Conservation (phyloP, 2,113 vertebrate genomes). For the Malurus elegans region DNA sequence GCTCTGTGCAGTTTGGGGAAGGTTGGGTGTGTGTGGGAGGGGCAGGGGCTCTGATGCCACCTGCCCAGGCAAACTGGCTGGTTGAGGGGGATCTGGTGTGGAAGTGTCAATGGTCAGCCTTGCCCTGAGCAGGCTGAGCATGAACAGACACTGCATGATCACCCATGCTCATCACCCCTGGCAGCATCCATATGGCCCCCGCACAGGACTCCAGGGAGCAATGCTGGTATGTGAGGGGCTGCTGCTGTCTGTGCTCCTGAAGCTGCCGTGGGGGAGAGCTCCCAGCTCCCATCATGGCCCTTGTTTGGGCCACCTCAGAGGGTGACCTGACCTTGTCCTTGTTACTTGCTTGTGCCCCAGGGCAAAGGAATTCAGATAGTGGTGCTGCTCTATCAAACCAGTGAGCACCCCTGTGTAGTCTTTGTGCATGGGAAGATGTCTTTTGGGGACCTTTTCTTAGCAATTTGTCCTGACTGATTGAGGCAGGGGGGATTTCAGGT, state of each 20-base stretch:
- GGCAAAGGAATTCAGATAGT: not conserved
- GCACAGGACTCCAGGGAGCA: accelerated
- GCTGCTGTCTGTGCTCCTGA: accelerated
- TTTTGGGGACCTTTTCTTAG: not conserved
- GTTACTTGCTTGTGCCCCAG: not conserved
- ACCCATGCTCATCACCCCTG: accelerated
- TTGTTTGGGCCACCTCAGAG: not conserved
- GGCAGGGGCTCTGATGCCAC: not conserved
- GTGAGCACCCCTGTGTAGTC: not conserved
- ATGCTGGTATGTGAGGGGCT: not conserved
- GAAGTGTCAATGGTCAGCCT: not conserved
- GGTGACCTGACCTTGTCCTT: not conserved
- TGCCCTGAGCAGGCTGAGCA: not conserved
- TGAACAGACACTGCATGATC: accelerated
- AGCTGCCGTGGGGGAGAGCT: not conserved
- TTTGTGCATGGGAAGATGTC: not conserved
- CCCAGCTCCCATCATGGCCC: not conserved
- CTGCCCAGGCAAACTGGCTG: not conserved
- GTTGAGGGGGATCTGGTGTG: not conserved
- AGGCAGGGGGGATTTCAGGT: not conserved
- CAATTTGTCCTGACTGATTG: not conserved
- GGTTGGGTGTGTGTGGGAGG: accelerated
- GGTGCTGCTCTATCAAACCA: accelerated
- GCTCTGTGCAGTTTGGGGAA: accelerated
- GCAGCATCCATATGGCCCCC: not conserved